phyloP scores from a whole-genome alignment of 2,888 invertebrate genomes.

The Apamea monoglypha region DNA sequence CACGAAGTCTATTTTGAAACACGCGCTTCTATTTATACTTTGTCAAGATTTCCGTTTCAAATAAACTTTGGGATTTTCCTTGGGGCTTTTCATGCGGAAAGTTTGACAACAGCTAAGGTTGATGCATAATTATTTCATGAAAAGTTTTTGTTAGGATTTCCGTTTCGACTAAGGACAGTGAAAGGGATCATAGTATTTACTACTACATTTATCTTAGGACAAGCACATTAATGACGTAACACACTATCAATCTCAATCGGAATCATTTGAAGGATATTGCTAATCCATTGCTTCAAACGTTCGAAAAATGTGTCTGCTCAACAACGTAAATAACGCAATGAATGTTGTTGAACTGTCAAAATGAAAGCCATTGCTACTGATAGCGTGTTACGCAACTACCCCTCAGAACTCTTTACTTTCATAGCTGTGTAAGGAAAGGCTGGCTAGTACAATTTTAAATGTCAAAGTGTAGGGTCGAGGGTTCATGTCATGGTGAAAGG shows the following conservation, averaged over 20 bases:
- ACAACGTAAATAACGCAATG: neutral
- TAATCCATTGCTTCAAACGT: neutral
- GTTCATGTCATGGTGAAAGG: neutral
- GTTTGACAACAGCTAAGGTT: neutral
- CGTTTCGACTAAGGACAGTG: neutral
- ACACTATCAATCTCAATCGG: neutral
- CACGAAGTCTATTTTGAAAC: constrained; percentile 60
- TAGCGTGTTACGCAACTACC: neutral
- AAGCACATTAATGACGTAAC: neutral
- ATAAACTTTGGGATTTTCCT: constrained; percentile 12
- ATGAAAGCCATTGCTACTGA: neutral
- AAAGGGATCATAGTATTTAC: neutral
- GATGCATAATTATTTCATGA: neutral
- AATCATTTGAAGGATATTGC: neutral
- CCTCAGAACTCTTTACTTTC: neutral
- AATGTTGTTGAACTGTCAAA: neutral
- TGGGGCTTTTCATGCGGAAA: neutral
- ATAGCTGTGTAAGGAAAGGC: neutral
- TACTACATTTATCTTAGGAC: neutral
- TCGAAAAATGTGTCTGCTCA: neutral
- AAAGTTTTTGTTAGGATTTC: neutral
- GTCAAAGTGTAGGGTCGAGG: neutral
- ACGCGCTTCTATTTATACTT: constrained; percentile 38
- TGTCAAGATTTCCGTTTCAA: constrained; percentile 47
- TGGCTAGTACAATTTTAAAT: neutral